phyloP scores from a whole-genome alignment of 2,113 vertebrate genomes.

The cat (Felis catus) region DNA sequence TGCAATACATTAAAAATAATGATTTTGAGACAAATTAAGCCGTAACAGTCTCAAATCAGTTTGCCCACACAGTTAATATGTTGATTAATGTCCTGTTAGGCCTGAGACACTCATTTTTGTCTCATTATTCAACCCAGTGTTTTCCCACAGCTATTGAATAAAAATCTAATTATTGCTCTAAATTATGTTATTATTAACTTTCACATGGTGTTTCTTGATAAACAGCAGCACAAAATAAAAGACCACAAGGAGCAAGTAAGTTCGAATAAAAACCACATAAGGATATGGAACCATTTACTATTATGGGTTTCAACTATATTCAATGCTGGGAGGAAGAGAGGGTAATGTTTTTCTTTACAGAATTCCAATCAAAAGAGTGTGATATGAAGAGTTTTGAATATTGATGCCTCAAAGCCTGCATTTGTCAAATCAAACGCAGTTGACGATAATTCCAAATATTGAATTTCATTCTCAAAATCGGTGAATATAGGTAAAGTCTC shows the following conservation, averaged over 20 bases:
- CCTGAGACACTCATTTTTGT: slow-evolving; percentile 85
- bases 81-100: slow-evolving; percentile 90
- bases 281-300: slow-evolving; percentile 42
- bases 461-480: slow-evolving; percentile 57
- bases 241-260: slow-evolving; percentile 57
- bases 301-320: not conserved
- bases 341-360: not conserved
- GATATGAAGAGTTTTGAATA: slow-evolving; percentile 42
- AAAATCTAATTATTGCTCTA: slow-evolving; percentile 87
- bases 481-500: slow-evolving; percentile 44
- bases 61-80: slow-evolving; percentile 86
- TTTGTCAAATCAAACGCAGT: slow-evolving; percentile 72
- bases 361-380: not conserved
- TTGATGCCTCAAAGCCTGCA: slow-evolving; percentile 25
- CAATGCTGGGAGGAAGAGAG: not conserved
- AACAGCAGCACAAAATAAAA: slow-evolving; percentile 79
- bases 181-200: slow-evolving; percentile 87
- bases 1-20: slow-evolving; percentile 85
- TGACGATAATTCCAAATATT: slow-evolving; percentile 60
- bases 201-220: slow-evolving; percentile 83
- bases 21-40: slow-evolving; percentile 87
- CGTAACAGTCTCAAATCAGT: slow-evolving; percentile 84
- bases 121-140: slow-evolving; percentile 86
- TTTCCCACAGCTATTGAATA: slow-evolving; percentile 87
- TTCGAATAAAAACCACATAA: slow-evolving; percentile 45